Evolutionary conservation across 2,113 vertebrate species (phyloP).

Genomic region (Ascaphus truei): DNA sequence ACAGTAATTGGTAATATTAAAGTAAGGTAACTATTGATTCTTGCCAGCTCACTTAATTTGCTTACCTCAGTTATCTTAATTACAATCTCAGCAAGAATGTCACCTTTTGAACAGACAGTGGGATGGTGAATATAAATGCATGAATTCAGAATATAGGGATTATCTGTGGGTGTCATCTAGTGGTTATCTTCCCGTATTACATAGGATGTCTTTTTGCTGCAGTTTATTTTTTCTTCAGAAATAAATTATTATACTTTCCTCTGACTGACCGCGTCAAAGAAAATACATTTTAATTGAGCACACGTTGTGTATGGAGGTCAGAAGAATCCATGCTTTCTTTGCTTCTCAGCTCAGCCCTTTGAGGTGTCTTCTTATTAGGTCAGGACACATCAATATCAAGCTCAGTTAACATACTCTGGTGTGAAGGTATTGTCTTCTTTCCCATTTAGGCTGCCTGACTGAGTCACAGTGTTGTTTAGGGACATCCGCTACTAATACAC

Average conservation of each 20-base stretch:
- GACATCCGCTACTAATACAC: constrained; percentile 57
- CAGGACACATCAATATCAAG: constrained; percentile 51
- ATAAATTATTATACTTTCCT: constrained; percentile 42
- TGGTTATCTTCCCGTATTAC: constrained; percentile 82
- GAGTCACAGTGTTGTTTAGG: constrained; percentile 61
- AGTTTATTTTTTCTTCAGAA: constrained; percentile 1
- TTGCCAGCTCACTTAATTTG: constrained; percentile 53
- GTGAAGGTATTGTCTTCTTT: constrained; percentile 61
- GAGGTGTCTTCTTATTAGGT: constrained; percentile 58
- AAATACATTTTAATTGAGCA: constrained; percentile 54
- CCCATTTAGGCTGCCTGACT: constrained; percentile 60
- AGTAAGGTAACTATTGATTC: constrained; percentile 52
- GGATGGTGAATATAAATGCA: constrained; percentile 56
- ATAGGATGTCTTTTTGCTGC: constrained; percentile 47
- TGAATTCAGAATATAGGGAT: constrained; percentile 60
- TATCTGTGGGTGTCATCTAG: constrained; percentile 97
- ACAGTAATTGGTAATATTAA: constrained; percentile 55
- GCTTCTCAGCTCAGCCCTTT: constrained; percentile 51
- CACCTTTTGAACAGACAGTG: constrained; percentile 47
- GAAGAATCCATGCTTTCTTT: constrained; percentile 40
- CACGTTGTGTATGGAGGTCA: constrained; percentile 39
- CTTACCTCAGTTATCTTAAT: constrained; percentile 57
- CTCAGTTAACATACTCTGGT: constrained; percentile 55
- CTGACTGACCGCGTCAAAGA: constrained; percentile 50
- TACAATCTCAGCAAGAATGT: constrained; percentile 59